These are phyloP conservation scores for Leptinotarsa haldemani DNA, from an alignment of 2,888 invertebrate species.

Conservation along the genomic window DNA sequence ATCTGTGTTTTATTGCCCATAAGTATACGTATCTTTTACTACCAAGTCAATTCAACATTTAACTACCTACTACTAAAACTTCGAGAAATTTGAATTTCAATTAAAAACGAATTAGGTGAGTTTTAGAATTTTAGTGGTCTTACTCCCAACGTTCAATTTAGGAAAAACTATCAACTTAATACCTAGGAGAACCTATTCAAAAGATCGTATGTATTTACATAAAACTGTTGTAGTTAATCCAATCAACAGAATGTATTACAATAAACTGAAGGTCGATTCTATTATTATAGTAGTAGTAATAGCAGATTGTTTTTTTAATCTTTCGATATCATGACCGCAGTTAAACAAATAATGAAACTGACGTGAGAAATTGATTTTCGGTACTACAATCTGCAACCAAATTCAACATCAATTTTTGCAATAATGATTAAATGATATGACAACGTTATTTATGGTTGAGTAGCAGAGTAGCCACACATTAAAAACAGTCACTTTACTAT, in stretches of 20 bases:
- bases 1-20: not conserved
- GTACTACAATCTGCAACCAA: too few relatives aligned
- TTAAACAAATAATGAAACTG: too few relatives aligned
- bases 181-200: not conserved
- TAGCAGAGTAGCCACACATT: too few relatives aligned
- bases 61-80: slow-evolving; percentile 23
- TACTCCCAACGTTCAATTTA: slow-evolving; percentile 1
- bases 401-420: too few relatives aligned
- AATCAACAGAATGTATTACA: not conserved
- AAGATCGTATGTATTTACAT: not conserved
- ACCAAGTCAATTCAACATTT: not conserved
- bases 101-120: slow-evolving; percentile 31
- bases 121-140: slow-evolving; percentile 14
- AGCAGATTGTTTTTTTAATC: too few relatives aligned
- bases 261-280: not conserved
- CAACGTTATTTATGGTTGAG: too few relatives aligned
- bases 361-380: too few relatives aligned
- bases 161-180: not conserved
- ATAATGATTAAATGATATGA: too few relatives aligned
- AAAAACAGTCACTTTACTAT: too few relatives aligned
- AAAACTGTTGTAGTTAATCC: not conserved
- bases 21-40: slow-evolving; percentile 1
- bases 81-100: slow-evolving; percentile 28
- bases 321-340: too few relatives aligned
- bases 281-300: not conserved